Evolutionary conservation across 1,140 invertebrate genomes (phyloP).

Genomic region (Vollenhovia emeryi): DNA sequence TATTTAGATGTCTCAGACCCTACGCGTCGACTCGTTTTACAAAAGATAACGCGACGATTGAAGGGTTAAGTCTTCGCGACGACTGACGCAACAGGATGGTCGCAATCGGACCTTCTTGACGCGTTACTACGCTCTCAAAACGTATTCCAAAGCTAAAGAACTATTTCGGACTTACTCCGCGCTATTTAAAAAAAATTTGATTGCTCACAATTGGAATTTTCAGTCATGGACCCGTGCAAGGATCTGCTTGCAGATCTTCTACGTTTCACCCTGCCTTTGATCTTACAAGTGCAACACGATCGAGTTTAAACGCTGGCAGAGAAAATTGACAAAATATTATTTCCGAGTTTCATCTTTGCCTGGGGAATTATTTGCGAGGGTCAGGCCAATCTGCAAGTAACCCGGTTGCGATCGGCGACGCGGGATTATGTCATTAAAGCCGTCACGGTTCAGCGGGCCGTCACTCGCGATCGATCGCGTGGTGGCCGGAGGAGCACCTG

Average conservation of each 20-base stretch:
- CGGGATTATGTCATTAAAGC: slow-evolving; percentile 70
- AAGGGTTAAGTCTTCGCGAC: background rate
- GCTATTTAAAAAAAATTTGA: too few species aligned
- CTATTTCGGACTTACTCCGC: too few species aligned
- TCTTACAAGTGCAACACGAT: background rate
- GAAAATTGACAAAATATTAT: background rate
- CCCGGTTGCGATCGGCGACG: background rate
- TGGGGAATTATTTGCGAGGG: background rate
- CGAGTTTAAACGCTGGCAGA: background rate
- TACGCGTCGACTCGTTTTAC: too few species aligned
- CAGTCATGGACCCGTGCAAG: too few species aligned
- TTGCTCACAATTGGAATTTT: too few species aligned
- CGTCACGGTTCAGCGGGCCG: slow-evolving; percentile 69
- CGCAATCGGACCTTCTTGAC: background rate
- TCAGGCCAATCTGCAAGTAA: background rate
- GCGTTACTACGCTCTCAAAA: background rate
- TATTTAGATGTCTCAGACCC: too few species aligned
- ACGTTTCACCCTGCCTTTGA: too few species aligned
- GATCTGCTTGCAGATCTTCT: too few species aligned
- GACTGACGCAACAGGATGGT: background rate
- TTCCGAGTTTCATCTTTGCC: background rate
- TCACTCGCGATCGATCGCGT: slow-evolving; percentile 64
- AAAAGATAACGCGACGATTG: too few species aligned
- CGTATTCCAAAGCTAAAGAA: background rate
- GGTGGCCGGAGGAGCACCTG: slow-evolving; percentile 65